phyloP scores from a whole-genome alignment of 2,888 invertebrate species.

The Acholoe squamosa region DNA sequence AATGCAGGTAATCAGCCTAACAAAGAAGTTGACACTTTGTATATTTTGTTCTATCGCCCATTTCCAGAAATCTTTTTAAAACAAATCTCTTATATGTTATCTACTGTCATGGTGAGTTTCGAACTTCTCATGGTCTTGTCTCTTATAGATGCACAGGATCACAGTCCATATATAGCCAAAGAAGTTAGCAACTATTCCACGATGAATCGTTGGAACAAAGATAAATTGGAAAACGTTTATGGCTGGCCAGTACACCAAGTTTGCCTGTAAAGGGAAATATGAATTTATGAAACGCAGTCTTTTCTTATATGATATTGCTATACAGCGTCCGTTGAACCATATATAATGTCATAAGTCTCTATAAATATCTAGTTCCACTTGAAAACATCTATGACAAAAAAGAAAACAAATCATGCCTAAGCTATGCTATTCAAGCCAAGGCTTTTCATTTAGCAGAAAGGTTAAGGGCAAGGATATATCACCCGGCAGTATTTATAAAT shows the following conservation, averaged over 20 bases:
- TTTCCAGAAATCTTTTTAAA: background rate
- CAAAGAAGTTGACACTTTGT: background rate
- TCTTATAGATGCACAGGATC: background rate
- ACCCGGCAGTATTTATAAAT: too few relatives aligned
- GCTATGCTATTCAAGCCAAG: too few relatives aligned
- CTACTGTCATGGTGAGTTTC: background rate
- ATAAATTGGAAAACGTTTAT: background rate
- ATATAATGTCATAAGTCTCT: too few relatives aligned
- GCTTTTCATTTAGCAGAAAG: too few relatives aligned
- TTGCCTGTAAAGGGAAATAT: background rate
- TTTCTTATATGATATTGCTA: too few relatives aligned
- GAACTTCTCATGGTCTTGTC: background rate
- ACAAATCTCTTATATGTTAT: background rate
- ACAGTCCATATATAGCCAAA: conserved; percentile 20
- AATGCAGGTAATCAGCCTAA: too few relatives aligned
- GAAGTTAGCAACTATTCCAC: background rate
- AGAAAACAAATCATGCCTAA: too few relatives aligned
- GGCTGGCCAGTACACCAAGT: conserved; percentile 22
- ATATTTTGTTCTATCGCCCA: background rate
- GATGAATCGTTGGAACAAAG: background rate
- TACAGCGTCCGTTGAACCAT: too few relatives aligned
- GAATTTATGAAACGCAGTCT: too few relatives aligned
- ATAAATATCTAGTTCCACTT: too few relatives aligned
- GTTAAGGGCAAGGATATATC: too few relatives aligned
- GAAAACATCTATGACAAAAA: too few relatives aligned